A percentile compares a stretch with the other conserved stretches of the same genome.
phyloP scores from a whole-genome alignment of 2,888 invertebrate species.

The Meloe dianella region DNA sequence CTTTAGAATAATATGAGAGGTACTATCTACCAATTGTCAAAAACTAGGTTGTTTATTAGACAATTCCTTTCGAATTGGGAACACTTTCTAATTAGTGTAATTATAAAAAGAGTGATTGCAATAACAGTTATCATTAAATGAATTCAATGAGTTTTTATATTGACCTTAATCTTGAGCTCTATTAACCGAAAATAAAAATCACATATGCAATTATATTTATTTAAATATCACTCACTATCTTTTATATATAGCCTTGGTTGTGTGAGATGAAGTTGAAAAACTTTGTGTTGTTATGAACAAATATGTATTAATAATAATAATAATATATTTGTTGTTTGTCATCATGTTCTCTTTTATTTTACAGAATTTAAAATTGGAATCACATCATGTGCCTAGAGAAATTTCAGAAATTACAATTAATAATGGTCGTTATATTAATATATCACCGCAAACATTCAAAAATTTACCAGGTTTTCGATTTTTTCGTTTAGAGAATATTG shows the following conservation, averaged over 20 bases:
- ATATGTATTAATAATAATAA: no score
- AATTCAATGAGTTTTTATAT: not conserved
- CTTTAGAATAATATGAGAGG: not conserved
- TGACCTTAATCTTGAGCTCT: not conserved
- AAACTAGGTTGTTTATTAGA: not conserved
- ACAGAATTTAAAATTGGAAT: constrained; percentile 61
- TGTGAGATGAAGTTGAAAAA: not conserved
- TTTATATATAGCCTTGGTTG: not conserved
- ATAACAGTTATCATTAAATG: not conserved
- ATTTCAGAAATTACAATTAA: constrained; percentile 66
- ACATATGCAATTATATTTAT: constrained; percentile 5
- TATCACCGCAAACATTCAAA: constrained; percentile 65
- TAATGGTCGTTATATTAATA: constrained; percentile 64
- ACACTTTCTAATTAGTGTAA: not conserved
- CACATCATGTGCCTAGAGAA: constrained; percentile 65
- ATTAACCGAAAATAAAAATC: not conserved
- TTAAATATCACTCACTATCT: not conserved
- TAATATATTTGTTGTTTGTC: not conserved
- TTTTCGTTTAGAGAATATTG: constrained; percentile 63
- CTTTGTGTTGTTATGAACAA: not conserved
- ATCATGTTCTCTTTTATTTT: constrained; percentile 35
- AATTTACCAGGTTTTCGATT: constrained; percentile 63
- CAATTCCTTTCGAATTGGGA: not conserved
- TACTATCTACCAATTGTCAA: not conserved
- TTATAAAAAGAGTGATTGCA: not conserved